These are phyloP conservation scores for Danio choprae DNA, from an alignment of 2,797 vertebrate genomes.

Conservation along the genomic window DNA sequence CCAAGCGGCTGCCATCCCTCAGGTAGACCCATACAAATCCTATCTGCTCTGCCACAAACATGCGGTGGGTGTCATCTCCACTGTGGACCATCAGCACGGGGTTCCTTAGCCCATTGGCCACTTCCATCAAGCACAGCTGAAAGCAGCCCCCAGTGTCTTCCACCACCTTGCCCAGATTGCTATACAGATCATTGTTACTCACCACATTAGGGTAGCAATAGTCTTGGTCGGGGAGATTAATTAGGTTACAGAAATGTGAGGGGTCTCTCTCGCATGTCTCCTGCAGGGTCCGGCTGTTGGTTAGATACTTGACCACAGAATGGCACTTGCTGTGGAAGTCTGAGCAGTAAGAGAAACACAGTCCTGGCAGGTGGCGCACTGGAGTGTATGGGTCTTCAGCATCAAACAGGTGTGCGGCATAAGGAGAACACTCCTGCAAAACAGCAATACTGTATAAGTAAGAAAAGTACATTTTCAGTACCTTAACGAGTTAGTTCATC, in stretches of 20 bases:
- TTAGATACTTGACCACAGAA: slow-evolving; percentile 79
- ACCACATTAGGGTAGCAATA: slow-evolving; percentile 86
- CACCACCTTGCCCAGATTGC: slow-evolving; percentile 75
- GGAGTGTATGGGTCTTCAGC: slow-evolving; percentile 83
- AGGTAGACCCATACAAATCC: slow-evolving; percentile 87
- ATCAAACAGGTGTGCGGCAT: slow-evolving; percentile 85
- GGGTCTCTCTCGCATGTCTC: slow-evolving; percentile 67
- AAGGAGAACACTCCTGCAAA: slow-evolving; percentile 86
- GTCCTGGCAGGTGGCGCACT: slow-evolving; percentile 80
- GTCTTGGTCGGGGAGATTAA: slow-evolving; percentile 81
- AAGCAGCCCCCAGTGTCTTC: slow-evolving; percentile 80
- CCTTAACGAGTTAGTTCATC: not conserved
- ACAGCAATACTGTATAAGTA: not conserved
- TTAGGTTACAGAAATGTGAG: slow-evolving; percentile 77
- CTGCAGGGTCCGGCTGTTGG: slow-evolving; percentile 66
- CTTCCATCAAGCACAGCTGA: slow-evolving; percentile 84
- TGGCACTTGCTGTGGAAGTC: slow-evolving; percentile 78
- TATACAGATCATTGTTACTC: slow-evolving; percentile 74
- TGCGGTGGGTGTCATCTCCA: slow-evolving; percentile 76
- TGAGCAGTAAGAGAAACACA: slow-evolving; percentile 83
- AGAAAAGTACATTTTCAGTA: not conserved
- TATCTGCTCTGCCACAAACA: slow-evolving; percentile 85
- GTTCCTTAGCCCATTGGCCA: slow-evolving; percentile 84
- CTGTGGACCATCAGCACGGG: slow-evolving; percentile 84
- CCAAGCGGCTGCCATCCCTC: slow-evolving; percentile 78